A percentile compares a stretch with the other conserved stretches of the same genome.
Evolutionary conservation across 2,113 vertebrate genomes (phyloP).

Genomic region (Siphamia tubifer): DNA sequence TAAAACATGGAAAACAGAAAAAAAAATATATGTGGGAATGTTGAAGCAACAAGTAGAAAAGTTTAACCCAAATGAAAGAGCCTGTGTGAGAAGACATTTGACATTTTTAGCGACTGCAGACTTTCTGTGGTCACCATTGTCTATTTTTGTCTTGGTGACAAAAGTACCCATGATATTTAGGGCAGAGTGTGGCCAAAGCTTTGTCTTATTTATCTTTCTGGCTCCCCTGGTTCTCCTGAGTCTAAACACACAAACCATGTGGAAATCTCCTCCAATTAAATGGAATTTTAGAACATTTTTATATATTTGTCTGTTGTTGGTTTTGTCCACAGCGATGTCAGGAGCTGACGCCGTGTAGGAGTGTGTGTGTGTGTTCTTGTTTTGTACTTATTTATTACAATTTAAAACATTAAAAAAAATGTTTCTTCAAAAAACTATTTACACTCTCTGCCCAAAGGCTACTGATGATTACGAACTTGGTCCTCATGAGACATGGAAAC

Average conservation of each 20-base stretch:
- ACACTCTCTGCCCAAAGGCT: too few species aligned
- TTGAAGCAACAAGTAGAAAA: background rate
- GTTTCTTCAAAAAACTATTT: too few species aligned
- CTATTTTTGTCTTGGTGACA: conserved; percentile 61
- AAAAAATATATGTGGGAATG: conserved; percentile 6
- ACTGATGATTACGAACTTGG: too few species aligned
- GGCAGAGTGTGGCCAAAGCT: conserved; percentile 46
- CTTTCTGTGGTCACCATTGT: conserved; percentile 24
- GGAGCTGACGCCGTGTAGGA: conserved; percentile 70
- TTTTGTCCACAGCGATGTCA: conserved; percentile 63
- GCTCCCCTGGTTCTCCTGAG: conserved; percentile 59
- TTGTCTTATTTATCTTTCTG: conserved; percentile 70
- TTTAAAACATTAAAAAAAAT: too few species aligned
- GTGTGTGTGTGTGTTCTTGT: conserved; percentile 47
- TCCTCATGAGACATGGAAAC: too few species aligned
- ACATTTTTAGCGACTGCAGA: conserved; percentile 23
- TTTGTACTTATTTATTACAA: too few species aligned
- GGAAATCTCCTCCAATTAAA: conserved; percentile 73
- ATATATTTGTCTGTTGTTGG: conserved; percentile 70
- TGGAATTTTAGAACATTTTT: conserved; percentile 66
- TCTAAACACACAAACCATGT: conserved; percentile 67
- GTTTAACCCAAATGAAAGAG: conserved; percentile 13
- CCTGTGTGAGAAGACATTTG: conserved; percentile 17
- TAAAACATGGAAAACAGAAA: background rate
- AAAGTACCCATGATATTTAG: conserved; percentile 65